These are phyloP conservation scores for Chascanopsetta lugubris DNA, from an alignment of 2,113 vertebrate species.

Conservation along the genomic window DNA sequence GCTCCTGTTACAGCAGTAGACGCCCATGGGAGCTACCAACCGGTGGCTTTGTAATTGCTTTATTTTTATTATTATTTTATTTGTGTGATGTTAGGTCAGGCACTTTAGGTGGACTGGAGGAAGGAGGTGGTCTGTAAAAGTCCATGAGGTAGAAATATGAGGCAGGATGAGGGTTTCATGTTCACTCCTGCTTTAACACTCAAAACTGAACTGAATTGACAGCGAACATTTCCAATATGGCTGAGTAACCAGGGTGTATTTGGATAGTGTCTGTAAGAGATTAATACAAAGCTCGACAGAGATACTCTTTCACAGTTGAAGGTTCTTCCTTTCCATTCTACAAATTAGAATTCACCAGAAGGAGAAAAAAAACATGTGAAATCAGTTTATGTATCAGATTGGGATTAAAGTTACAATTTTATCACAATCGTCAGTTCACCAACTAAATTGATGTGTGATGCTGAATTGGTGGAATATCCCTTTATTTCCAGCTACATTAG, in stretches of 20 bases:
- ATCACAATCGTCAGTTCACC: background rate
- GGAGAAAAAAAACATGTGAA: background rate
- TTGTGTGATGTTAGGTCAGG: slow-evolving; percentile 72
- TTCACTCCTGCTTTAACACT: slow-evolving; percentile 8
- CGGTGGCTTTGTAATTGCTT: slow-evolving; percentile 33
- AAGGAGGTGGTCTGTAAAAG: slow-evolving; percentile 7
- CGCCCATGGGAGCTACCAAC: slow-evolving; percentile 45
- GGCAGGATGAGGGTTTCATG: background rate
- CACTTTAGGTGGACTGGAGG: slow-evolving; percentile 75
- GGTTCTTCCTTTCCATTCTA: background rate
- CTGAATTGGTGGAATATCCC: slow-evolving; percentile 10
- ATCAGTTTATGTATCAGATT: too few species aligned
- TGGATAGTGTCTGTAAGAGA: background rate
- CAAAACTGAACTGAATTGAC: background rate
- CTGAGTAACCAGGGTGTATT: background rate
- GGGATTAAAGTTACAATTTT: background rate
- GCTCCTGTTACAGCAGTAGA: slow-evolving; percentile 43
- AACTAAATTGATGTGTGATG: background rate
- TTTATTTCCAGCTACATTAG: background rate
- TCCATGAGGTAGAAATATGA: slow-evolving; percentile 33
- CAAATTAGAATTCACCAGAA: background rate
- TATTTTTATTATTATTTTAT: slow-evolving; percentile 37
- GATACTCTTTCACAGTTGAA: background rate
- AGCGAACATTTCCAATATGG: slow-evolving; percentile 18
- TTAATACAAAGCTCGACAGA: background rate